Base-by-base conservation (phyloP, 2,888 invertebrate genomes). In the Cyrtodaria siliqua region DNA sequence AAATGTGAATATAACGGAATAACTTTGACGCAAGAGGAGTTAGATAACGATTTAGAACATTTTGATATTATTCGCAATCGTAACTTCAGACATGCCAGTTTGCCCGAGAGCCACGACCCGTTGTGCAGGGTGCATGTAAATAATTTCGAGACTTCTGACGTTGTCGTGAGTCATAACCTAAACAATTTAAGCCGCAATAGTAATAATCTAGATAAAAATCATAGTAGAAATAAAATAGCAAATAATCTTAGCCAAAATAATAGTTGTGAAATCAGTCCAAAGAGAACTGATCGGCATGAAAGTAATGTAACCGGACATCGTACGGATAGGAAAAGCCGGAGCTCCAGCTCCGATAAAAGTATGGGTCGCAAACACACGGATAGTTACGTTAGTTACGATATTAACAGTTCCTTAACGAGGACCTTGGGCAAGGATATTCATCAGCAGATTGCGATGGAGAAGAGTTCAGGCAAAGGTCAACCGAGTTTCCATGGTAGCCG, bases 1-100 rank as follows among this genome's bases (percentile, higher is more conserved):
- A 88, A 88, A 66, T 86, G 87, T 29, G 82, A 87, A 53, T 87
- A 87, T 62, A 84, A 86, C 69, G 89, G 87, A 29, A 85, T 89
- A 40, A 83, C 81, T 14, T 66, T 79, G 20, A 77, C 78, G 23
- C 61, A 53, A 27, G 84, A 83, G 38, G 83, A 80, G 44, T 68
- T 74, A n/a, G 82, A 84, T 44, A 84, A 68, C 69, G 84, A 84
- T 61, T 56, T 77, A n/a, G 70, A 81, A 64, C 69, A 81, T 50
- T 66, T 73, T 68, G 77, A 77, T 71, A 77, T 81, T 68, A 81
- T 81, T 44, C 73, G 80, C 40, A 81, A 81, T 61, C 62, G 80
- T 49, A 77, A 73, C 56, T 81, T 81, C 57, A 61, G 77, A 23
- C 76, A 74, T 61, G 80, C 67, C 44, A 81, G 77, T 74, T 57